Evolutionary conservation across 2,888 invertebrate genomes (phyloP).

Genomic region (Thecocarcelia acutangulata): DNA sequence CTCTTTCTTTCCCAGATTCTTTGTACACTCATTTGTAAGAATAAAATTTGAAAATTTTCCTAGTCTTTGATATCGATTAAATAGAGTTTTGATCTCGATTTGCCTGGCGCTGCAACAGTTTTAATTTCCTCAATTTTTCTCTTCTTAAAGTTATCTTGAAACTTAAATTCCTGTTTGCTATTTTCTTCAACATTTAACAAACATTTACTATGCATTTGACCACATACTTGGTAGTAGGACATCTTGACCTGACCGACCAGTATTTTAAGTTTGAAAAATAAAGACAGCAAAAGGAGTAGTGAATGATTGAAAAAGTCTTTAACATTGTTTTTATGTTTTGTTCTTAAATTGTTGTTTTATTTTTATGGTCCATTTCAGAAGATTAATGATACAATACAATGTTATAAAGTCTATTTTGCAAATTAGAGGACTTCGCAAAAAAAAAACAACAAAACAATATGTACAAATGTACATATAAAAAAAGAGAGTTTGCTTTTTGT

Average conservation of each 20-base stretch:
- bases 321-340: conserved; percentile 17
- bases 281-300: conserved; percentile 1
- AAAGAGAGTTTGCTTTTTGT: not conserved
- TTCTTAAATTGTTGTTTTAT: not conserved
- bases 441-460: not conserved
- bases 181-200: conserved; percentile 38
- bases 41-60: too few species aligned
- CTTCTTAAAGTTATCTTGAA: not conserved
- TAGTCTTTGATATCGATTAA: not conserved
- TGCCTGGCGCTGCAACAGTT: conserved; percentile 37
- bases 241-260: conserved; percentile 44
- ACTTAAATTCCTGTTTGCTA: not conserved
- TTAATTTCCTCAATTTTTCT: conserved; percentile 22
- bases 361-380: conserved; percentile 68
- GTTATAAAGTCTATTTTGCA: conserved; percentile 62
- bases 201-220: conserved; percentile 51
- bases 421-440: conserved; percentile 35
- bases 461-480: not conserved
- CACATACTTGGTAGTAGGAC: conserved; percentile 32
- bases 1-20: too few species aligned
- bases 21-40: too few species aligned
- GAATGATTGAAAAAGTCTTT: conserved; percentile 58
- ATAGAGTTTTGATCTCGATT: conserved; percentile 4
- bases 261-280: conserved; percentile 30
- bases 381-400: conserved; percentile 63